Evolutionary conservation across 2,113 vertebrate species (phyloP), one percentile per base, ranked within the genome.

Genomic region (Meleagris gallopavo): DNA sequence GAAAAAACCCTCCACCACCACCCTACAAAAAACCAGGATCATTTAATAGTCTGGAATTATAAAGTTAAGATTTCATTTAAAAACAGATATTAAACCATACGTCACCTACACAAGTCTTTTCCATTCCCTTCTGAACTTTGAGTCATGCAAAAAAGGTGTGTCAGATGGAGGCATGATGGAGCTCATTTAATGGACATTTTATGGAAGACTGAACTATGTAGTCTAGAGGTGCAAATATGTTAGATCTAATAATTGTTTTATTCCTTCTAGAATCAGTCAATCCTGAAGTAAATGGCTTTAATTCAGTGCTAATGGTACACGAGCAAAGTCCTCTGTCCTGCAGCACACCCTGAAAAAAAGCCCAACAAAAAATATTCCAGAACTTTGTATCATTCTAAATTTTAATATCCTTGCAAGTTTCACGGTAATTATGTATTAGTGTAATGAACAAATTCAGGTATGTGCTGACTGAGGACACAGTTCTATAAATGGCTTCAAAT

Each of bases 41-140:
- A 86, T 88, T 93, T 86, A 88, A 71, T 86, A 91, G 88, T 83
- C 93, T 95, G 94, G 89, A 96, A 92, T 95, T 55, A 94, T 70
- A 94, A 94, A 96, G 91, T 95, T 89, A 95, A 93, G 85, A 83
- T 94, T 96, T 95, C 79, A 94, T 96, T 94, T 90, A 75, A 95
- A 95, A 95, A 83, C 82, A 92, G 89, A 72, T 95, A 96, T 89
- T 96, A 96, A 97, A 95, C 60, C 43, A 90, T 71, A 94, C 16
- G 12, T 95, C 91, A 95, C 48, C 72, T 88, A 88, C 57, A 81
- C 70, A 62, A 95, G 61, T 75, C 82, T 95, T 95, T 95, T 97
- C 93, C 94, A 96, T 93, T 96, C 82, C 89, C 57, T 88, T 78
- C 94, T 87, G 75, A 87, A 70, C 55, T 86, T 77, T 79, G 64